phyloP scores from a whole-genome alignment of 1,140 invertebrate genomes.

The Hirudo medicinalis region DNA sequence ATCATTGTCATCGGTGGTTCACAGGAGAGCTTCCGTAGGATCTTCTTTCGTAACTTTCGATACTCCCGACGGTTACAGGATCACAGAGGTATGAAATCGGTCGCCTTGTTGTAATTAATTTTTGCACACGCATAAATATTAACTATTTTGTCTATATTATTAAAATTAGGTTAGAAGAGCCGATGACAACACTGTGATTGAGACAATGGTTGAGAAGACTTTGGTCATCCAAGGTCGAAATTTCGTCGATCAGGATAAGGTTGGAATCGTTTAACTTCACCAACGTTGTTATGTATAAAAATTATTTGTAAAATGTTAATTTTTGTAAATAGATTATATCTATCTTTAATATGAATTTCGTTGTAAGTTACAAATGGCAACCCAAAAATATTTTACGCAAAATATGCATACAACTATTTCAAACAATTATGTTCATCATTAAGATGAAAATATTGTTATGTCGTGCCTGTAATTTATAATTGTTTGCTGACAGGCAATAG shows the following conservation, averaged over 20 bases:
- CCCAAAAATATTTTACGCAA: too few species aligned
- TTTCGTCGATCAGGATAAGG: not conserved
- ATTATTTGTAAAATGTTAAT: too few species aligned
- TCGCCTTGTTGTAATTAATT: not conserved
- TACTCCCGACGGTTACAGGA: not conserved
- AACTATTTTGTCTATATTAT: not conserved
- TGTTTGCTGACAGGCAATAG: not conserved
- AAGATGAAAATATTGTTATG: too few species aligned
- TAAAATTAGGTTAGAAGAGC: not conserved
- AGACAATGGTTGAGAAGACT: slow-evolving; percentile 6
- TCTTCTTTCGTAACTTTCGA: not conserved
- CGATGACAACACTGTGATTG: slow-evolving; percentile 1
- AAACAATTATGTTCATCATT: too few species aligned
- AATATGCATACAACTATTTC: too few species aligned
- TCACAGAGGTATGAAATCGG: not conserved
- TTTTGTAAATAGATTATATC: too few species aligned
- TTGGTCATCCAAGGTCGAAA: not conserved
- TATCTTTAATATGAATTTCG: too few species aligned
- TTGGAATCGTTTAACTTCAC: too few species aligned
- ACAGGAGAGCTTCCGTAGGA: too few species aligned
- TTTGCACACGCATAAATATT: not conserved
- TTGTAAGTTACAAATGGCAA: too few species aligned
- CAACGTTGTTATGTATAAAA: too few species aligned
- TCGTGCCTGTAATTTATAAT: not conserved
- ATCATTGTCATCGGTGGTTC: not conserved